Base-by-base conservation (phyloP, 2,888 invertebrate genomes). In the Resseliella maxima region DNA sequence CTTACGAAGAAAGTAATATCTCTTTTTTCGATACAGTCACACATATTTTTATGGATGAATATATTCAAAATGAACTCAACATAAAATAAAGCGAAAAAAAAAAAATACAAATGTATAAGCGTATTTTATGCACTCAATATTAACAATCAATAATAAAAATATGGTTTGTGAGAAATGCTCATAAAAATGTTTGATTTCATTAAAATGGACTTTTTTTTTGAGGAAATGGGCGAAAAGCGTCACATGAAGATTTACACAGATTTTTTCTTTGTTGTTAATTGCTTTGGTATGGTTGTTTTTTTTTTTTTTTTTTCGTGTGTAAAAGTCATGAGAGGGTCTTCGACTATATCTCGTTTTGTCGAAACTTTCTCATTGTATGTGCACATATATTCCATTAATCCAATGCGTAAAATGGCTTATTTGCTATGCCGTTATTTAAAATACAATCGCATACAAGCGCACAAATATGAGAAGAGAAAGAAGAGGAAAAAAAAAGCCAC, bases 371-470 rank as follows among this genome's bases (percentile, higher is more conserved):
- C 72, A 72, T 72, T 59, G 59, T 59, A 31, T 72, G 72, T 31
- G 31, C 72, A 72, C n/a, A 27, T 72, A 15, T 72, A 31, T 72
- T 31, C n/a, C 31, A 72, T 72, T 72, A 72, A 72, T 72, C 59
- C 59, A 59, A 59, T 59, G 27, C 72, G 72, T 72, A 72, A 72
- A 72, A 72, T 72, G 31, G 27, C 72, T 72, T 72, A 72, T 72
- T 72, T 72, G 72, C 72, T 72, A 72, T 72, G 72, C 72, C 72
- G 72, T 72, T 72, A 72, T 72, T 72, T 72, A 72, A 72, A 72
- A 72, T 72, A 72, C 72, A 72, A 72, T 72, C 72, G 31, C 72
- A 72, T 72, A 72, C 72, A 72, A 72, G 72, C 72, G 31, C 72
- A 59, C 59, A 59, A 59, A 59, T 59, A 5, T 5, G 24, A n/a